Evolutionary conservation across 1,140 invertebrate genomes (phyloP).

Genomic region (Callitettix versicolor): DNA sequence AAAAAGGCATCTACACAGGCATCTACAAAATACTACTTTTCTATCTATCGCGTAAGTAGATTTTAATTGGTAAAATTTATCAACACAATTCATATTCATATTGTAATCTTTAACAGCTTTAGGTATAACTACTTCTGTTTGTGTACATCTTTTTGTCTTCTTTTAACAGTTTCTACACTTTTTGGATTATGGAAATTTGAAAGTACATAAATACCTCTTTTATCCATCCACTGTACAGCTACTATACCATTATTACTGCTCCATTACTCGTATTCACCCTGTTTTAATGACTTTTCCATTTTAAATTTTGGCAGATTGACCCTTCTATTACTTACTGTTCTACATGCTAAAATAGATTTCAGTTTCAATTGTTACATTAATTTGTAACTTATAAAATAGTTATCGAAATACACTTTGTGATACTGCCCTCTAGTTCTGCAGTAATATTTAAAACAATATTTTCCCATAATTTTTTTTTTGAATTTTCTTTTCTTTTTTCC

Average conservation of each 20-base stretch:
- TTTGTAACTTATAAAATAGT: slow-evolving; percentile 23
- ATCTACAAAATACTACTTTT: slow-evolving; percentile 31
- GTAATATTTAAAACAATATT: slow-evolving; percentile 18
- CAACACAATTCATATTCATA: slow-evolving; percentile 31
- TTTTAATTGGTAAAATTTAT: slow-evolving; percentile 32
- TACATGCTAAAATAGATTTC: slow-evolving; percentile 14
- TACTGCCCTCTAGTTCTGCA: slow-evolving; percentile 12
- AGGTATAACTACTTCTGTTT: slow-evolving; percentile 23
- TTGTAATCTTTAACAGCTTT: slow-evolving; percentile 31
- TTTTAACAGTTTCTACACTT: slow-evolving; percentile 1
- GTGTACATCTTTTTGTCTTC: slow-evolving; percentile 19
- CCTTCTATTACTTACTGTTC: slow-evolving; percentile 16
- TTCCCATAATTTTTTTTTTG: slow-evolving; percentile 18
- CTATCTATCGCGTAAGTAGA: slow-evolving; percentile 30
- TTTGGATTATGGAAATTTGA: slow-evolving; percentile 18
- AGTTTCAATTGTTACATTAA: slow-evolving; percentile 22
- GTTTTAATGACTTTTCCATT: slow-evolving; percentile 20
- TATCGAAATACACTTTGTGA: slow-evolving; percentile 27
- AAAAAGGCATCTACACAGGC: slow-evolving; percentile 27
- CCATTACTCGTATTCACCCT: too few relatives aligned
- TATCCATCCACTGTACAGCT: slow-evolving; percentile 12
- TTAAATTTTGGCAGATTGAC: slow-evolving; percentile 19
- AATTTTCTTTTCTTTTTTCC: not conserved
- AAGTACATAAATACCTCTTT: slow-evolving; percentile 10
- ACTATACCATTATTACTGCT: slow-evolving; percentile 5